Evolutionary conservation across 2,888 invertebrate genomes (phyloP).

Genomic region (Athripsodes cinereus): DNA sequence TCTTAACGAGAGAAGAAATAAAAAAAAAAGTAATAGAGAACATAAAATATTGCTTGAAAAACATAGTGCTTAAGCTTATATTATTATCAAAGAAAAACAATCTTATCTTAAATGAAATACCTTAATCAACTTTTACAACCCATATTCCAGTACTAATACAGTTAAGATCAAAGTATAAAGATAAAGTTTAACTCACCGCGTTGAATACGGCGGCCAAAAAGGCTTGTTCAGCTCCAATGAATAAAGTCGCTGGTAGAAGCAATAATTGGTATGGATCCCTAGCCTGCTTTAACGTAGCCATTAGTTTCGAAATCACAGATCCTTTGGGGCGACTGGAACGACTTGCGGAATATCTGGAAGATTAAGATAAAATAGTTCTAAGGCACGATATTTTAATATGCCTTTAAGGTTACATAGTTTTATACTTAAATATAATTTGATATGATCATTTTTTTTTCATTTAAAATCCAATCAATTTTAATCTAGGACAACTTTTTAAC

Average conservation of each 20-base stretch:
- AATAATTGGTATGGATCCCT: conserved; percentile 74
- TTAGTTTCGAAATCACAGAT: conserved; percentile 57
- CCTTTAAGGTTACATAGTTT: no score
- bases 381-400: no score
- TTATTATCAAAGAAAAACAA: neutral
- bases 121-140: neutral
- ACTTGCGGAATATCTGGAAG: conserved; percentile 20
- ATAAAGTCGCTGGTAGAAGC: conserved; percentile 84
- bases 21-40: no score
- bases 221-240: conserved; percentile 91
- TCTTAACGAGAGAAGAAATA: no score
- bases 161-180: neutral
- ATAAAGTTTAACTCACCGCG: conserved; percentile 49
- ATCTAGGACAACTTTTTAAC: no score
- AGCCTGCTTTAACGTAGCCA: conserved; percentile 71
- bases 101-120: neutral
- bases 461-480: no score
- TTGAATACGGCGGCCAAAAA: conserved; percentile 83
- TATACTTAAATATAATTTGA: no score
- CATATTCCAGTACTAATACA: neutral
- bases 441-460: no score
- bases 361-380: neutral
- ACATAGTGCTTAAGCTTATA: no score
- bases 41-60: no score
- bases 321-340: conserved; percentile 52